Base-by-base conservation (phyloP, 2,888 invertebrate genomes). In the Hyposoter didymator region DNA sequence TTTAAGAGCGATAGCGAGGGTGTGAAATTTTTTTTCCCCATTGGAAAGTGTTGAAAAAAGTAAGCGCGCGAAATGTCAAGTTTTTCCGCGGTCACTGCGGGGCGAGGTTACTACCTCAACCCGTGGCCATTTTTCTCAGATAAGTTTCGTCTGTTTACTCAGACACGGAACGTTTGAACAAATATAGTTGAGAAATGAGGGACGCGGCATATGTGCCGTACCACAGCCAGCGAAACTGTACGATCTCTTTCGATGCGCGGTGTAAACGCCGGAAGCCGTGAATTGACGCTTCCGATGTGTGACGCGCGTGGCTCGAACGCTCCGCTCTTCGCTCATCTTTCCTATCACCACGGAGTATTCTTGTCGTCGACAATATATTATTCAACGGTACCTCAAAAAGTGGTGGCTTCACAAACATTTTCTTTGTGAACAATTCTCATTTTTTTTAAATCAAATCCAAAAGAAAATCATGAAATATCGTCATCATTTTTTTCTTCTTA, bases 251-350 rank as follows among this genome's bases (percentile, higher is more conserved):
- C 67, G 84, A 72, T 85, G 88, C 87, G 83, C 84, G 79, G 87
- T 28, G 14, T 90, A 90, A 90, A 89, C 90, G 90, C 91, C 90
- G 91, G 91, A 91, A 91, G 90, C 90, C 83, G 89, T 89, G 90
- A 91, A 91, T 91, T 90, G 89, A 89, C 88, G 90, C 88, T 89
- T 89, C 84, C 88, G 85, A 84, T 87, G 85, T 88, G 72, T 84
- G 81, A 84, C 81, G 86, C 81, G 80, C 80, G 78, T 81, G 83
- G 85, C 80, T 86, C 83, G 80, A 82, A 59, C 67, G 49, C 82
- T 64, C 52, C 47, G 75, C 69, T 72, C 66, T 70, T 49, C 59
- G 79, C 76, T 85, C 85, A 72, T 83, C 70, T 72, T 59, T 72
- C 76, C 75, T 32, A 45, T 67, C 28, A 69, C 47, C 70, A 86